A percentile compares a stretch with the other conserved stretches of the same genome.
These are phyloP conservation scores for Adoxophyes honmai DNA, from an alignment of 1,140 invertebrate genomes.

Conservation along the genomic window DNA sequence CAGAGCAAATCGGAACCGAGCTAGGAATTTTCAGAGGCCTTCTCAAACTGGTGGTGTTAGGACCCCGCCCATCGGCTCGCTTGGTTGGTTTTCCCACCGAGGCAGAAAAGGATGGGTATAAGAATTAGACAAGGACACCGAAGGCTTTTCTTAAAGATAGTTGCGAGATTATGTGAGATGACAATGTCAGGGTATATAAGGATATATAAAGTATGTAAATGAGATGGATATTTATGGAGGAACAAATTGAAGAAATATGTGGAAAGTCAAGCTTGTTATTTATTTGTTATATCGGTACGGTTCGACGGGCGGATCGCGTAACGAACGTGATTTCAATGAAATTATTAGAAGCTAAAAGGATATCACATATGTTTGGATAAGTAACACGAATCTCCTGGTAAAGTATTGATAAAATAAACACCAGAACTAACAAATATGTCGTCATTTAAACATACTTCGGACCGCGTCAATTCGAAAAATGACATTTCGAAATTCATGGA, in stretches of 20 bases:
- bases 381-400: neutral
- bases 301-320: neutral
- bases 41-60: constrained; percentile 37
- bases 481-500: no score
- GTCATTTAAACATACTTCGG: no score
- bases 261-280: constrained; percentile 40
- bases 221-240: constrained; percentile 60
- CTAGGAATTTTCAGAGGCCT: constrained; percentile 47
- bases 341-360: no score
- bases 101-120: constrained; percentile 45
- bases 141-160: constrained; percentile 71
- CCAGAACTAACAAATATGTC: no score
- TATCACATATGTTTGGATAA: no score
- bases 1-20: constrained; percentile 31
- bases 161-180: constrained; percentile 54
- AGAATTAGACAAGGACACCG: constrained; percentile 55
- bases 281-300: constrained; percentile 5
- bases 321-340: no score
- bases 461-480: no score
- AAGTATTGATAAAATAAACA: no score
- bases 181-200: constrained; percentile 58
- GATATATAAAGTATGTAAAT: constrained; percentile 66
- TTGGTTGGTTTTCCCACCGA: constrained; percentile 44
- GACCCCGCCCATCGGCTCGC: constrained; percentile 67
- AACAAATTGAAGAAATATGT: constrained; percentile 59